Conservation (phyloP, 2,113 vertebrate genomes). For the Leptocoma aspasia region DNA sequence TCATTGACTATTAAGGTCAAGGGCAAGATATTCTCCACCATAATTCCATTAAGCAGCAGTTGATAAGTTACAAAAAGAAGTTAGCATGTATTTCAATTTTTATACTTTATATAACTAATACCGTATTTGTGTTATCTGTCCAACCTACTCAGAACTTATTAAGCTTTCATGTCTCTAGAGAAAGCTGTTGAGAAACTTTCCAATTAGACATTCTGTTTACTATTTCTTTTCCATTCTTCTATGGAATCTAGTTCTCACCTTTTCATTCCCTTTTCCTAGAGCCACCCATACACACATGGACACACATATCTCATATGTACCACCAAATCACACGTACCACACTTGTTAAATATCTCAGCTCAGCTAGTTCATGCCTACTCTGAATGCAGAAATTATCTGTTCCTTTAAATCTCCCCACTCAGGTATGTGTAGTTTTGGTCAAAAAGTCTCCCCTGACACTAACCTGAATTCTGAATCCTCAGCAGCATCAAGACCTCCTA, state of each 20-base stretch:
- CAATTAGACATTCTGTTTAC: constrained; percentile 8
- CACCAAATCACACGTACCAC: background rate
- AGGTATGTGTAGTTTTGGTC: background rate
- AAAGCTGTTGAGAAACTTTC: background rate
- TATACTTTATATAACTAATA: background rate
- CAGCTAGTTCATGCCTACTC: background rate
- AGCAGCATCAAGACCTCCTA: background rate
- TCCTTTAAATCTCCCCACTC: background rate
- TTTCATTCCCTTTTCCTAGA: background rate
- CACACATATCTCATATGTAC: background rate
- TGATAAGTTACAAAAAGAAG: background rate
- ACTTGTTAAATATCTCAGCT: background rate
- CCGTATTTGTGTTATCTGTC: background rate
- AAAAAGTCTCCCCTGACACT: background rate
- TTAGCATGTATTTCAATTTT: background rate
- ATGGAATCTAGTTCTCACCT: background rate
- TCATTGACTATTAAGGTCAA: background rate
- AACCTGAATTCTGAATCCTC: background rate
- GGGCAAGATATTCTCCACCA: background rate
- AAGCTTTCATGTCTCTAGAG: background rate
- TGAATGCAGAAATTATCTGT: background rate
- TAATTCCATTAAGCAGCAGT: background rate
- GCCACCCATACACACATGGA: background rate
- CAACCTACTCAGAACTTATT: constrained; percentile 8
- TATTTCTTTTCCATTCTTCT: background rate